These are phyloP conservation scores for Prunella strophiata DNA, from an alignment of 2,797 vertebrate species.

Conservation along the genomic window DNA sequence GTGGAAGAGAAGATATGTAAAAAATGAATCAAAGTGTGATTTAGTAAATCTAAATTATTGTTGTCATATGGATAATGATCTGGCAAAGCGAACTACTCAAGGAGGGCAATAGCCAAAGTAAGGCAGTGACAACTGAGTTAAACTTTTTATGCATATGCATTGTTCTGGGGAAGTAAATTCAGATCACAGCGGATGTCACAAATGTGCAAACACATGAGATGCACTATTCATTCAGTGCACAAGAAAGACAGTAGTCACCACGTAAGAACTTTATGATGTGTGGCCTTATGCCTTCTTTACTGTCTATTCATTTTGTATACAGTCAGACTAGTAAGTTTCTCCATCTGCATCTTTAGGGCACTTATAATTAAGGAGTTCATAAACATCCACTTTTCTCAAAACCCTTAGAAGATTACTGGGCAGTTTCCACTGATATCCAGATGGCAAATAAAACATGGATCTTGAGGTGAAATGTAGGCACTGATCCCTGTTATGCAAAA, in stretches of 20 bases:
- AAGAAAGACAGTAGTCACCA: not conserved
- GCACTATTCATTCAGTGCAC: not conserved
- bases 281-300: not conserved
- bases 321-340: not conserved
- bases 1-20: not conserved
- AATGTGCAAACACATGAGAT: not conserved
- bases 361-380: not conserved
- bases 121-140: not conserved
- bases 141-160: not conserved
- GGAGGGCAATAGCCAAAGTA: not conserved
- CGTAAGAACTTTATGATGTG: not conserved
- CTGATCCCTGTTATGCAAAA: not conserved
- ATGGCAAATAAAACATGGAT: not conserved
- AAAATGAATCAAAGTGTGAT: not conserved
- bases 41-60: not conserved
- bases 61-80: not conserved
- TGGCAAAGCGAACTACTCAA: not conserved
- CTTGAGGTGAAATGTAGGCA: not conserved
- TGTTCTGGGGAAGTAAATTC: not conserved
- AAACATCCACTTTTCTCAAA: not conserved
- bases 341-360: not conserved
- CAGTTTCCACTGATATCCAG: not conserved
- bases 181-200: not conserved
- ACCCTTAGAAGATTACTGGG: not conserved
- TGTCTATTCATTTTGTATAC: not conserved